Percentiles rank a stretch among this genome's conserved stretches.
phyloP scores from a whole-genome alignment of 2,113 vertebrate genomes.

The Nesoenas mayeri region DNA sequence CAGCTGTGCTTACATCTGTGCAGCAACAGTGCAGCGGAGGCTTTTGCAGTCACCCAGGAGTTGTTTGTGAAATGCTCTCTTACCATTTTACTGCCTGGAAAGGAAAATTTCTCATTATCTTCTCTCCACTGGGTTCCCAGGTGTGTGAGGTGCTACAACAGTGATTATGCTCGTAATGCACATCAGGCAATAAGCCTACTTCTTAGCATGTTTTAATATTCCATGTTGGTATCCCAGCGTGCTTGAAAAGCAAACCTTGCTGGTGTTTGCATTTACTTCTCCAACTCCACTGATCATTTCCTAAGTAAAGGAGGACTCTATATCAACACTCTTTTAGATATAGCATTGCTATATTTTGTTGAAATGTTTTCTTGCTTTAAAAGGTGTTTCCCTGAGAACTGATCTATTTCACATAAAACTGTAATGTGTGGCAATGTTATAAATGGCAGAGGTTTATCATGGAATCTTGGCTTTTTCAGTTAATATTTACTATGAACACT shows the following conservation, averaged over 20 bases:
- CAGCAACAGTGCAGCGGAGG: background rate
- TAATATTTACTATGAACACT: background rate
- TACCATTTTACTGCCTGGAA: background rate
- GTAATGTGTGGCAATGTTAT: background rate
- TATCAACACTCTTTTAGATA: background rate
- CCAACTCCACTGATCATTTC: background rate
- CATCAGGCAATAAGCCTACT: background rate
- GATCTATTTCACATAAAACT: background rate
- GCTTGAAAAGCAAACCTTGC: background rate
- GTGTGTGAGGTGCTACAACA: background rate
- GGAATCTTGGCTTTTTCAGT: background rate
- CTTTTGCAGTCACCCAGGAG: background rate
- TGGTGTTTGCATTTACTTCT: background rate
- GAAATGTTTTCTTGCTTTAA: background rate
- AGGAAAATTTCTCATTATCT: background rate
- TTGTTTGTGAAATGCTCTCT: background rate
- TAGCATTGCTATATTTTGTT: background rate
- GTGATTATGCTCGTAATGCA: background rate
- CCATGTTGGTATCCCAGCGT: background rate
- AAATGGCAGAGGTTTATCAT: background rate
- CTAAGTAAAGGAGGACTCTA: background rate
- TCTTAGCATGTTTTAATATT: background rate
- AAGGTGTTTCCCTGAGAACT: background rate
- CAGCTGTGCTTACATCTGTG: conserved; percentile 24
- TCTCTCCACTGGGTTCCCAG: background rate